Conservation (phyloP, 2,888 invertebrate genomes). For the Oegoconia quadripuncta region DNA sequence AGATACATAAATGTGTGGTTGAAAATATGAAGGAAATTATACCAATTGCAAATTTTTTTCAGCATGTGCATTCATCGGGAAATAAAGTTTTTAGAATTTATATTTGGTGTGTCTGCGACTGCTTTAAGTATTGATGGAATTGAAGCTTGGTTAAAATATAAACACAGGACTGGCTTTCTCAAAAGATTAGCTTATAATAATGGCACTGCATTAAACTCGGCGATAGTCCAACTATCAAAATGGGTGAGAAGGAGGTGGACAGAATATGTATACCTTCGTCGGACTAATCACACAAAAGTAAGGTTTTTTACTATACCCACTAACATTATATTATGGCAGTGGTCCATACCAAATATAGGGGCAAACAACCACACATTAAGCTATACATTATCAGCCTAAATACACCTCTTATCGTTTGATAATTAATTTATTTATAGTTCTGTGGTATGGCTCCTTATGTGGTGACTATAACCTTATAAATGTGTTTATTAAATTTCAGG, state of each 20-base stretch:
- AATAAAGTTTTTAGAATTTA: constrained; percentile 51
- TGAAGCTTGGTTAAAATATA: constrained; percentile 65
- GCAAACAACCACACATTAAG: no score
- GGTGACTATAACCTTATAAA: no score
- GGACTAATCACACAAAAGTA: constrained; percentile 68
- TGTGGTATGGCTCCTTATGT: no score
- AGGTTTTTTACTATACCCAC: constrained; percentile 22
- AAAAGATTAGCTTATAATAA: constrained; percentile 47
- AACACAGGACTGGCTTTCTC: constrained; percentile 61
- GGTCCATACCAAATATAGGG: no score
- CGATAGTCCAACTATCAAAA: neutral
- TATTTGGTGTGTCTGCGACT: constrained; percentile 40
- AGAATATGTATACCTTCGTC: constrained; percentile 52
- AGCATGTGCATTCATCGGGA: constrained; percentile 53
- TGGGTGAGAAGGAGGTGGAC: constrained; percentile 20
- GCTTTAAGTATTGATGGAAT: constrained; percentile 53
- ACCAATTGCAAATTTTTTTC: constrained; percentile 34
- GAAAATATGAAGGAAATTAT: no score
- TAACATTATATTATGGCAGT: no score
- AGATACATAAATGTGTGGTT: no score
- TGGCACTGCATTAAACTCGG: constrained; percentile 15
- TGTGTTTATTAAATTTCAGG: constrained; percentile 47
- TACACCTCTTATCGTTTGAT: no score
- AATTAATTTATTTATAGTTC: no score
- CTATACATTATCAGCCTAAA: no score